phyloP scores from a whole-genome alignment of 2,888 invertebrate species.

The Campopleginae sp. region DNA sequence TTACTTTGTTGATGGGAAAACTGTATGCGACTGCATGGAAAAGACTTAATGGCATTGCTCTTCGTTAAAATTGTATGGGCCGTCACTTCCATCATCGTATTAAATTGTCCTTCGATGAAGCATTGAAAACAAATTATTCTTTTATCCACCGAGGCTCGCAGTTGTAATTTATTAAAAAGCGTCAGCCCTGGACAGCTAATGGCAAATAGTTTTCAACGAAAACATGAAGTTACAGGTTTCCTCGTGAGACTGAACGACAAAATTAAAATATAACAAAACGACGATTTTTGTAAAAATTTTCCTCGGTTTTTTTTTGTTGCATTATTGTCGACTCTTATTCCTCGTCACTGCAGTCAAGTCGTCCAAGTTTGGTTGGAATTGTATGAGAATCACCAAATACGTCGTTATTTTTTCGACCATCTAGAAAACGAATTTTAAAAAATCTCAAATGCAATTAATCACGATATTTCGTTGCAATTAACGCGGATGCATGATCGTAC shows the following conservation, averaged over 20 bases:
- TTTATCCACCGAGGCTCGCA: background rate
- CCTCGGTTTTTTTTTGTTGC: background rate
- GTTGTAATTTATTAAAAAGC: background rate
- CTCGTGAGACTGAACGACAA: too few species aligned
- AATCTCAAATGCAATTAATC: background rate
- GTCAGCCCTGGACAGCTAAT: background rate
- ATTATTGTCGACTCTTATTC: background rate
- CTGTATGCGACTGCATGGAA: constrained; percentile 1
- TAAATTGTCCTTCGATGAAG: background rate
- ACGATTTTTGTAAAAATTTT: background rate
- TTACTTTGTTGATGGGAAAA: background rate
- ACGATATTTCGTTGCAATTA: background rate
- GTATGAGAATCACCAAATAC: constrained; percentile 74
- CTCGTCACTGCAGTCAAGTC: background rate
- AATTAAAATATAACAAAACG: background rate
- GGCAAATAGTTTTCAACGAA: background rate
- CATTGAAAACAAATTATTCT: background rate
- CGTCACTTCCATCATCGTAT: constrained; percentile 6
- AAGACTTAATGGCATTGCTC: background rate
- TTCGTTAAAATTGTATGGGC: constrained; percentile 1
- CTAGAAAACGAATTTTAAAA: constrained; percentile 58
- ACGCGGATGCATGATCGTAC: constrained; percentile 61
- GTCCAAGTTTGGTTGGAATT: constrained; percentile 69
- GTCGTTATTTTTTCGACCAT: constrained; percentile 69
- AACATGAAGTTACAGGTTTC: background rate